phyloP scores from a whole-genome alignment of 2,797 vertebrate species.

The Hydrocynus forskahlii region DNA sequence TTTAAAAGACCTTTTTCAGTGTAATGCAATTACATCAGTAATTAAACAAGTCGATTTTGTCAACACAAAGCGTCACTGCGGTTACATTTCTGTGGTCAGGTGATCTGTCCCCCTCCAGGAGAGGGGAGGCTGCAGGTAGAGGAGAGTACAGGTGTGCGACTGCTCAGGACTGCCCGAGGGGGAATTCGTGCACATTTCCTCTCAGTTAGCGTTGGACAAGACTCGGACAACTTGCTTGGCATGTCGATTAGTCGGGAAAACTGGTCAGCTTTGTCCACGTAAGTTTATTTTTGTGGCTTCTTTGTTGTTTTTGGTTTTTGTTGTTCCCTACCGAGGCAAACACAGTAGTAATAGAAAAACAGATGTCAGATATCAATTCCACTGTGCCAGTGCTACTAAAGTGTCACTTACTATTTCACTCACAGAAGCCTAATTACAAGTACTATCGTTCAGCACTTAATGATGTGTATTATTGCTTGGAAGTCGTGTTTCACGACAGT shows the following conservation, averaged over 20 bases:
- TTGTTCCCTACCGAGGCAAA: not conserved
- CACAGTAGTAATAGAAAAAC: not conserved
- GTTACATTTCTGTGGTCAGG: constrained; percentile 10
- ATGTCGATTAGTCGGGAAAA: constrained; percentile 89
- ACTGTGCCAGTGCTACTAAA: too few species aligned
- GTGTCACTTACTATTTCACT: too few species aligned
- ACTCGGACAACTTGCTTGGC: not conserved
- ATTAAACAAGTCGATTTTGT: not conserved
- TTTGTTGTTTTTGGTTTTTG: not conserved
- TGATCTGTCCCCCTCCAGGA: not conserved
- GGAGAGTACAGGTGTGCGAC: not conserved
- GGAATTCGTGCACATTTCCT: not conserved
- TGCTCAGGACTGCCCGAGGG: not conserved
- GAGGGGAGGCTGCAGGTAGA: not conserved
- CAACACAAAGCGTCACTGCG: not conserved
- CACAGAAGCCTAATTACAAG: too few species aligned
- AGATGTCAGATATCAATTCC: too few species aligned
- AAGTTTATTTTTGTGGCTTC: constrained; percentile 43
- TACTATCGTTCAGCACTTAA: not conserved
- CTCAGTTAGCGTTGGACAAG: not conserved
- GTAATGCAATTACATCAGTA: not conserved
- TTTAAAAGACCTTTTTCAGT: too few species aligned
- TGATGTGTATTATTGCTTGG: not conserved
- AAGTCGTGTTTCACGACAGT: not conserved
- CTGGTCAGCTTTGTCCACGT: constrained; percentile 95